Evolutionary conservation across 2,113 vertebrate species (phyloP).

Genomic region (Erpornis zantholeuca): DNA sequence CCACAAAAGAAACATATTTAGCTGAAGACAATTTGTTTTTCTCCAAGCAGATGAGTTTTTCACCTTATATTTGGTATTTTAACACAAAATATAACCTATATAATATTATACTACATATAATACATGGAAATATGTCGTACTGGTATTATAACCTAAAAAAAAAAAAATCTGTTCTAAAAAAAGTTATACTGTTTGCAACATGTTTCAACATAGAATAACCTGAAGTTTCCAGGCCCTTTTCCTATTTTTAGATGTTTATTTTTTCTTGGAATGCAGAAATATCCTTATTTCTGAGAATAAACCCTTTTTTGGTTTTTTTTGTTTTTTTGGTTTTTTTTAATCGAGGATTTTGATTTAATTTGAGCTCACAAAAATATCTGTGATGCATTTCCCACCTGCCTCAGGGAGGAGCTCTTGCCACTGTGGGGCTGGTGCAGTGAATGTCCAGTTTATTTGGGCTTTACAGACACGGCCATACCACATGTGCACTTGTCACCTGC

Average conservation of each 20-base stretch:
- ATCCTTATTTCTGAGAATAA: background rate
- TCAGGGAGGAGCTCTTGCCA: background rate
- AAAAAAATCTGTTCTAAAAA: background rate
- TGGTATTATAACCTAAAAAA: background rate
- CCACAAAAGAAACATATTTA: background rate
- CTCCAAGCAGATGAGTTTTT: background rate
- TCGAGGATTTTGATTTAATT: background rate
- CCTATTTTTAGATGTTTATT: background rate
- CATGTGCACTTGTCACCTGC: background rate
- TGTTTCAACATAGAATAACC: background rate
- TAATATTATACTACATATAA: too few species aligned
- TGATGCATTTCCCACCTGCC: background rate
- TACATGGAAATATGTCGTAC: background rate
- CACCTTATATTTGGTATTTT: background rate
- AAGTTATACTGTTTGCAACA: background rate
- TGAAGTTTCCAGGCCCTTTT: background rate
- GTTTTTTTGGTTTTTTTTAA: too few species aligned
- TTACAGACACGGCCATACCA: accelerated
- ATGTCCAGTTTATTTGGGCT: background rate
- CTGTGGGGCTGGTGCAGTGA: background rate
- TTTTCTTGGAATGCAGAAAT: background rate
- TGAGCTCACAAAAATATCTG: background rate
- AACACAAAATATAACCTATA: background rate
- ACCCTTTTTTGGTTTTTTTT: accelerated
- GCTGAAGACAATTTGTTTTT: background rate